These are phyloP conservation scores for Schrankia costaestrigalis DNA, from an alignment of 2,888 invertebrate genomes.

Conservation along the genomic window DNA sequence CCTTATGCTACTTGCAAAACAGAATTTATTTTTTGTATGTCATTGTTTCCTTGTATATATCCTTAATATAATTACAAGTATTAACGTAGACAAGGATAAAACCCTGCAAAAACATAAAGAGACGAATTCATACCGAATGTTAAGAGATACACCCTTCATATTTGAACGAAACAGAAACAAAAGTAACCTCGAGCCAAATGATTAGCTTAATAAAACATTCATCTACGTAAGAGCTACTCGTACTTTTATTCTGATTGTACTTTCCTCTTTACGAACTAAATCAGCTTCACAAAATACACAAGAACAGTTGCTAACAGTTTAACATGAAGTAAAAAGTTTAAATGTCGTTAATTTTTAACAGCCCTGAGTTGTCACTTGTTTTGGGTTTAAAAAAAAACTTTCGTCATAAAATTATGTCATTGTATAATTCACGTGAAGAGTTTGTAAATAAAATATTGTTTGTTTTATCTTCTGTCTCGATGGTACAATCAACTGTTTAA, in stretches of 20 bases:
- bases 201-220: slow-evolving; percentile 15
- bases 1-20: too few species aligned
- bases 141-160: too few species aligned
- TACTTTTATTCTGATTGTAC: slow-evolving; percentile 29
- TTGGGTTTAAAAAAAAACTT: slow-evolving; percentile 2
- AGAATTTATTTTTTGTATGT: too few species aligned
- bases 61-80: too few species aligned
- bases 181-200: too few species aligned
- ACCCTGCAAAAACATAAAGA: too few species aligned
- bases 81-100: too few species aligned
- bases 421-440: slow-evolving; percentile 3
- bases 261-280: slow-evolving; percentile 4
- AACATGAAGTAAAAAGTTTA: slow-evolving; percentile 5
- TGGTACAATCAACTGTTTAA: too few species aligned
- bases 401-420: slow-evolving; percentile 1
- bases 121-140: too few species aligned
- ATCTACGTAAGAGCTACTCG: slow-evolving; percentile 7
- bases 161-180: too few species aligned
- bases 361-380: background rate
- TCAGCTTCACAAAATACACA: background rate
- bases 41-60: too few species aligned
- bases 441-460: slow-evolving; percentile 7
- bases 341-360: slow-evolving; percentile 6
- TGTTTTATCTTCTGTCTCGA: too few species aligned
- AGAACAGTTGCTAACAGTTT: background rate